A percentile compares a stretch with the other conserved stretches of the same genome.
These are phyloP conservation scores for Parnassius apollo DNA, from an alignment of 2,888 invertebrate genomes.

Conservation along the genomic window DNA sequence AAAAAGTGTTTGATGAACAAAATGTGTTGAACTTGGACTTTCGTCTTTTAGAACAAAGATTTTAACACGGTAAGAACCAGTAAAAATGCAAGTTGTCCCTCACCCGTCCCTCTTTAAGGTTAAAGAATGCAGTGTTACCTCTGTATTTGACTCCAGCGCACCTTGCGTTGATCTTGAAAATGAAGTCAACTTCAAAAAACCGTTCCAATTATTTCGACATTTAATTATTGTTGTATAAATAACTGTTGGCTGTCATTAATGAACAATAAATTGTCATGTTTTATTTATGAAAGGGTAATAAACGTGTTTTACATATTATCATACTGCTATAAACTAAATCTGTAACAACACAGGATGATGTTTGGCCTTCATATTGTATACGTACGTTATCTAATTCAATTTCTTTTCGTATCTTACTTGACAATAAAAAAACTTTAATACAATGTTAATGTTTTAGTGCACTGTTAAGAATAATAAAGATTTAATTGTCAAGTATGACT, in stretches of 20 bases:
- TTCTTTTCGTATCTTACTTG: too few relatives aligned
- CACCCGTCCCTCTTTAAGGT: constrained; percentile 74
- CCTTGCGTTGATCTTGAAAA: constrained; percentile 50
- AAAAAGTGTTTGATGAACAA: constrained; percentile 49
- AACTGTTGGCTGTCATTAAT: constrained; percentile 2
- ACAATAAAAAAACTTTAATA: too few relatives aligned
- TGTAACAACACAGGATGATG: constrained; percentile 4
- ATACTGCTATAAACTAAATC: constrained; percentile 8
- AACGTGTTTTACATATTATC: constrained; percentile 17
- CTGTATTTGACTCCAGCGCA: constrained; percentile 63
- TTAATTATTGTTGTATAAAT: constrained; percentile 2
- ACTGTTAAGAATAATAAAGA: too few relatives aligned
- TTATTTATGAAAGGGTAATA: constrained; percentile 18
- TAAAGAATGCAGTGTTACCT: constrained; percentile 72
- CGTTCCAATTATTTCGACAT: constrained; percentile 29
- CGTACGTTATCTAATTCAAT: neutral
- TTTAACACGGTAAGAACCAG: constrained; percentile 59
- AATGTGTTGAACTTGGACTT: constrained; percentile 43
- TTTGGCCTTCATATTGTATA: neutral
- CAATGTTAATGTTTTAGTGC: too few relatives aligned
- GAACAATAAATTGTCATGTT: constrained; percentile 23
- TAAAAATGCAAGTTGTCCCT: constrained; percentile 73
- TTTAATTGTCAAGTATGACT: too few relatives aligned
- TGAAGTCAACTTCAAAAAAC: constrained; percentile 29
- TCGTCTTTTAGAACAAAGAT: constrained; percentile 30